phyloP scores from a whole-genome alignment of 2,113 vertebrate genomes.

The Scomber scombrus region DNA sequence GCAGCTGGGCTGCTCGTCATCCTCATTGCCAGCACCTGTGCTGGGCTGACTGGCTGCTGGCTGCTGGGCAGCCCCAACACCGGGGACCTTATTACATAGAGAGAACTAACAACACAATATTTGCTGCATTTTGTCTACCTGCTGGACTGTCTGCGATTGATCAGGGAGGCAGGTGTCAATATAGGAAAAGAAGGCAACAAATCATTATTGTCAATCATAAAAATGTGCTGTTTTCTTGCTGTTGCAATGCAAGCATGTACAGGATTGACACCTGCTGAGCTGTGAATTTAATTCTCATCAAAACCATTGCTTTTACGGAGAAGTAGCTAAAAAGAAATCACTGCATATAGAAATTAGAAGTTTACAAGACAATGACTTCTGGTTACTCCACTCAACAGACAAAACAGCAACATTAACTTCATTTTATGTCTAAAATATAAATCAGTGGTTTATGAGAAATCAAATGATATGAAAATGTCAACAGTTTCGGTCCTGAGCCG shows the following conservation, averaged over 20 bases:
- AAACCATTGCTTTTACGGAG: neutral
- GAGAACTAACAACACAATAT: slow-evolving; percentile 68
- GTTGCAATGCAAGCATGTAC: slow-evolving; percentile 3
- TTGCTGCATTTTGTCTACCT: slow-evolving; percentile 68
- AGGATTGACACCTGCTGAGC: slow-evolving; percentile 34
- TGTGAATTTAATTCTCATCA: slow-evolving; percentile 4
- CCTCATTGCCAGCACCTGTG: no score
- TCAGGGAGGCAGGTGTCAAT: slow-evolving; percentile 74
- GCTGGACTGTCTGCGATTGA: slow-evolving; percentile 69
- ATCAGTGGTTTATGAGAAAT: neutral
- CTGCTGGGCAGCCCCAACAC: no score
- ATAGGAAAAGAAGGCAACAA: slow-evolving; percentile 37
- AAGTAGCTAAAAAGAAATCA: neutral
- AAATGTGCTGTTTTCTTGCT: slow-evolving; percentile 22
- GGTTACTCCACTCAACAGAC: neutral
- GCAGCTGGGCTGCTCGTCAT: no score
- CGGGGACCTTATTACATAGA: slow-evolving; percentile 79
- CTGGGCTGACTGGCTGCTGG: no score
- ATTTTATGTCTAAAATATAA: neutral
- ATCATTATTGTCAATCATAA: slow-evolving; percentile 51
- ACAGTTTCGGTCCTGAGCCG: neutral
- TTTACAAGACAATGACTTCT: neutral
- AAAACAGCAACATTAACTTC: neutral
- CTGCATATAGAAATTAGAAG: neutral
- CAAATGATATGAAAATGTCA: neutral